These are phyloP conservation scores for Perccottus glenii DNA, from an alignment of 2,113 vertebrate species.

Conservation along the genomic window DNA sequence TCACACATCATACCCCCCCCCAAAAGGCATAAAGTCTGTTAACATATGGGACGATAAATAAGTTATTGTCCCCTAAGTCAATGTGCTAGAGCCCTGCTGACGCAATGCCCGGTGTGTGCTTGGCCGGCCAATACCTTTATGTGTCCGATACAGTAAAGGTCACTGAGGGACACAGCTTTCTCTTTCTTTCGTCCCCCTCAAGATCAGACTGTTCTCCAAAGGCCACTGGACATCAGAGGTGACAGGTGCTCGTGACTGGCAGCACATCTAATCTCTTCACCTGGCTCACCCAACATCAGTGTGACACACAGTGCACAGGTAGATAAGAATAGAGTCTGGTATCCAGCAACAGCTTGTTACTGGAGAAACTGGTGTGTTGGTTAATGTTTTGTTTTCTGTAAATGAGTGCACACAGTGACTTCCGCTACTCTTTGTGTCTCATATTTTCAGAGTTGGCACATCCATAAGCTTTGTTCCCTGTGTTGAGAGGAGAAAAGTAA, in stretches of 20 bases:
- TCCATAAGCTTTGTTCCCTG: constrained; percentile 47
- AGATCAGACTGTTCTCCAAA: constrained; percentile 46
- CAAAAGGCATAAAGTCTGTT: too few species aligned
- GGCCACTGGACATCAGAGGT: constrained; percentile 34
- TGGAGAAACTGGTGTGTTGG: not conserved
- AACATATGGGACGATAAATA: too few species aligned
- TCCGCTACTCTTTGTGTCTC: constrained; percentile 27
- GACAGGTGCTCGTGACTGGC: constrained; percentile 21
- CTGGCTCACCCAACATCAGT: constrained; percentile 9
- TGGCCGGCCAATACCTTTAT: constrained; percentile 12
- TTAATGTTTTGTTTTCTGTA: not conserved
- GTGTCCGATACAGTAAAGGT: constrained; percentile 40
- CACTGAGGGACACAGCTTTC: constrained; percentile 9
- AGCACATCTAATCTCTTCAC: constrained; percentile 24
- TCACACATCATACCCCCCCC: too few species aligned
- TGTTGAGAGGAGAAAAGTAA: constrained; percentile 23
- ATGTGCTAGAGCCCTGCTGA: constrained; percentile 2
- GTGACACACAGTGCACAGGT: constrained; percentile 9
- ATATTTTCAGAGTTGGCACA: constrained; percentile 26
- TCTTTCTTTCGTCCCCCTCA: not conserved
- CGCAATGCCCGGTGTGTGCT: constrained; percentile 2
- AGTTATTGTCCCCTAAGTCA: not conserved
- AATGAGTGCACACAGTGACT: not conserved
- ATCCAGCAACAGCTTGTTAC: not conserved
- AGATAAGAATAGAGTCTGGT: constrained; percentile 1